phyloP scores from a whole-genome alignment of 2,113 vertebrate species.

The Periophthalmodon schlosseri region DNA sequence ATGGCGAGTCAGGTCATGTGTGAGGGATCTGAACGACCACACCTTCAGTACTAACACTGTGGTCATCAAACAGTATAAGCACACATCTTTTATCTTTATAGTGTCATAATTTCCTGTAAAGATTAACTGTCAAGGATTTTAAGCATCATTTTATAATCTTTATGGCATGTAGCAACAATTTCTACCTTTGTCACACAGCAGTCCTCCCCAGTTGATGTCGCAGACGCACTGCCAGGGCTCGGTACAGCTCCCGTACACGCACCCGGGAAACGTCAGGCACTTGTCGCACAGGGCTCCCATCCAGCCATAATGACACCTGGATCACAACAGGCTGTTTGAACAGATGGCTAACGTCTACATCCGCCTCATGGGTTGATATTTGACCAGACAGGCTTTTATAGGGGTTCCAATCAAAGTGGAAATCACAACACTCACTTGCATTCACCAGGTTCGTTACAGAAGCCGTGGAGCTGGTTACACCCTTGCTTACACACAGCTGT shows the following conservation, averaged over 20 bases:
- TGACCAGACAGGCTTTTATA: constrained; percentile 12
- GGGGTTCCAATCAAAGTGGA: not conserved
- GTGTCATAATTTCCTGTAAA: not conserved
- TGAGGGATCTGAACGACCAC: constrained; percentile 26
- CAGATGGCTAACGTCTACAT: not conserved
- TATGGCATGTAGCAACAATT: not conserved
- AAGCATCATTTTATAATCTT: not conserved
- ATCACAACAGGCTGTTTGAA: not conserved
- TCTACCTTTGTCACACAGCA: constrained; percentile 84
- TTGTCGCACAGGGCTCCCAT: constrained; percentile 76
- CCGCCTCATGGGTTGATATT: constrained; percentile 1
- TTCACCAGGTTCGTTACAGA: constrained; percentile 74
- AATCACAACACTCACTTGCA: constrained; percentile 75
- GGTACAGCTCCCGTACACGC: constrained; percentile 79
- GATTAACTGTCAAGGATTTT: constrained; percentile 1
- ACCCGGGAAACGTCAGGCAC: constrained; percentile 81
- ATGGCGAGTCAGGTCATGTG: constrained; percentile 23
- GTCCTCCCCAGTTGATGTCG: constrained; percentile 84
- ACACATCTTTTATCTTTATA: constrained; percentile 10
- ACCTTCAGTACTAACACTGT: constrained; percentile 18
- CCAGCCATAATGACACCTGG: constrained; percentile 84
- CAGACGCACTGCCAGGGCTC: constrained; percentile 84
- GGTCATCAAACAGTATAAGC: not conserved
- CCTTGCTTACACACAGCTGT: constrained; percentile 77
- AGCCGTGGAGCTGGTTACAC: constrained; percentile 76